Conservation (phyloP, 2,797 vertebrate genomes). For the Psittacula echo region DNA sequence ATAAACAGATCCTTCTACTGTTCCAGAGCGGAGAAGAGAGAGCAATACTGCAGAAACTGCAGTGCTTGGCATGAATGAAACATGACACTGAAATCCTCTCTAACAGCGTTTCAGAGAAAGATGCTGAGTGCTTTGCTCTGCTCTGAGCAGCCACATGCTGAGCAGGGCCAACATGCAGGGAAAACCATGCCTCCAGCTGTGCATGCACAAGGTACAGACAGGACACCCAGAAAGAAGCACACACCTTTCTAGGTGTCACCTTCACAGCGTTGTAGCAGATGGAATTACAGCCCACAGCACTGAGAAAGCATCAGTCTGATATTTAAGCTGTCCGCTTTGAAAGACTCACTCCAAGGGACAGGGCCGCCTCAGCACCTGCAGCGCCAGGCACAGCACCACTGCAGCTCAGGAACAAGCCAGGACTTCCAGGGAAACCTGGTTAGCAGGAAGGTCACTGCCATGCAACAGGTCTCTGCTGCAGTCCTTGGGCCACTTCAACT, state of each 20-base stretch:
- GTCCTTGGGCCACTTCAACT: neutral
- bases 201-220: neutral
- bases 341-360: conserved; percentile 15
- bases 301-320: conserved; percentile 34
- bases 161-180: neutral
- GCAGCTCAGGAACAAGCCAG: neutral
- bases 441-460: conserved; percentile 15
- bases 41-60: neutral
- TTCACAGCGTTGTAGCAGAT: conserved; percentile 15
- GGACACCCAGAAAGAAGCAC: neutral
- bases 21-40: neutral
- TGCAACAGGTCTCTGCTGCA: neutral
- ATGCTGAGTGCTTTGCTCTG: neutral
- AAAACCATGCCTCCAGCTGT: neutral
- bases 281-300: conserved; percentile 54
- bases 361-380: neutral
- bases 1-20: neutral
- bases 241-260: conserved; percentile 43
- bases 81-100: neutral
- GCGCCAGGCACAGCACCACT: neutral
- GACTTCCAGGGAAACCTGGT: neutral
- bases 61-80: neutral
- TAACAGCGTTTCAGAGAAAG: neutral
- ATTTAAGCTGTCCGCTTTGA: conserved; percentile 35
- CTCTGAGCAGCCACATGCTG: neutral